A percentile compares a stretch with the other conserved stretches of the same genome.
Evolutionary conservation across 2,797 vertebrate genomes (phyloP).

Genomic region (Protonibea diacanthus): DNA sequence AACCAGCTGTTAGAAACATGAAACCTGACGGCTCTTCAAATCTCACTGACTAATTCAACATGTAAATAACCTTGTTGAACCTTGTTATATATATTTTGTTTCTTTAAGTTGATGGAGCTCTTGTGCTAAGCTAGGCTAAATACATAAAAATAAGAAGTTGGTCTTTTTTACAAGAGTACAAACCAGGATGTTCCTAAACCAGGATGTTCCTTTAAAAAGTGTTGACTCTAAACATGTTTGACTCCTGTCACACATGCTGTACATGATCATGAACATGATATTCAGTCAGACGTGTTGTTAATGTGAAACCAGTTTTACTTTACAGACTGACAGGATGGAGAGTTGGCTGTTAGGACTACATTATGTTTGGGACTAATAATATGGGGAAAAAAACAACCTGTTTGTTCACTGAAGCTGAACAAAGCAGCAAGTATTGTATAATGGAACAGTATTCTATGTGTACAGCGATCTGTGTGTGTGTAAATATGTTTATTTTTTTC

Average conservation of each 20-base stretch:
- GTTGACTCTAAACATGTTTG: neutral
- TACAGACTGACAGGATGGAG: neutral
- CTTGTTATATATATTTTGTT: neutral
- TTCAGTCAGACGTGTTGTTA: neutral
- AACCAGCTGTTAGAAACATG: neutral
- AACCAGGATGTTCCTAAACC: neutral
- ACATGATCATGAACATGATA: neutral
- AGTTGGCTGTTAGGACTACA: neutral
- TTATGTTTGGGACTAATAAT: neutral
- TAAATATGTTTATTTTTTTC: constrained; percentile 9
- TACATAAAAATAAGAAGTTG: neutral
- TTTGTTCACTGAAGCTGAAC: neutral
- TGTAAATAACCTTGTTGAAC: neutral
- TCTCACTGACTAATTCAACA: neutral
- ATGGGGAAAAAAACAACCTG: neutral
- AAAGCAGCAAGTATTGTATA: neutral
- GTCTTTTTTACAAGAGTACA: neutral
- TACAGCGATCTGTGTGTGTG: neutral
- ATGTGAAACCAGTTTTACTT: neutral
- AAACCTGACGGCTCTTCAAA: neutral
- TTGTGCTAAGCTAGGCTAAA: neutral
- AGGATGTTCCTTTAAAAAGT: neutral
- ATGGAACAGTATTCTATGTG: neutral
- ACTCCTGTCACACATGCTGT: too few species aligned
- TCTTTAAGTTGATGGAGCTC: neutral